Percentiles rank a stretch among this genome's conserved stretches.
phyloP scores from a whole-genome alignment of 2,113 vertebrate genomes.

The Zingel zingel region DNA sequence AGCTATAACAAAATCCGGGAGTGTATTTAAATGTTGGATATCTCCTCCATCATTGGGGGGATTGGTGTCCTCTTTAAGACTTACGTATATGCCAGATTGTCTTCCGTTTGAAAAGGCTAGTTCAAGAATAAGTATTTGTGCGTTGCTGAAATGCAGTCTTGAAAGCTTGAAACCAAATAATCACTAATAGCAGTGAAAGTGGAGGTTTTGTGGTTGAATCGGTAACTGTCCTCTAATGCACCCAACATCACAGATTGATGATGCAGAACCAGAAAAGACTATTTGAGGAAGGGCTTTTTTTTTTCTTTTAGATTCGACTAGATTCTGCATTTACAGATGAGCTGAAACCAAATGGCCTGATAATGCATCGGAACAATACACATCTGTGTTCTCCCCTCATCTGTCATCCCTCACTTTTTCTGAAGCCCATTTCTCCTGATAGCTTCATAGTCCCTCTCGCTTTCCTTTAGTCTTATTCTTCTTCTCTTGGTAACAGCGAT shows the following conservation, averaged over 20 bases:
- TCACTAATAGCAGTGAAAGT: not conserved
- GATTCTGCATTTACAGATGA: constrained; percentile 6
- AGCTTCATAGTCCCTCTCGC: constrained; percentile 1
- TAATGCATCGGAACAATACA: constrained; percentile 31
- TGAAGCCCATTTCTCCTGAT: constrained; percentile 10
- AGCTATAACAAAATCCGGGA: not conserved
- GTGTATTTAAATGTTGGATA: not conserved
- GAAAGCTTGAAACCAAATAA: not conserved
- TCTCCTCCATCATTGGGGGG: not conserved
- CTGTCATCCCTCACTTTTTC: constrained; percentile 1
- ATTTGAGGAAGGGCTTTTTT: not conserved
- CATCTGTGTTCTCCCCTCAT: not conserved
- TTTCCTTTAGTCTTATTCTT: constrained; percentile 50
- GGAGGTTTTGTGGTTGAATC: not conserved
- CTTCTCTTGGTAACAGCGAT: constrained; percentile 41
- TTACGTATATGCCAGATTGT: not conserved
- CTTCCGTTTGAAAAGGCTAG: not conserved
- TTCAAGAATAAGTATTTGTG: not conserved
- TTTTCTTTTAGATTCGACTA: not conserved
- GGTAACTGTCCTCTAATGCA: not conserved
- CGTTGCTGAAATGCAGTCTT: not conserved
- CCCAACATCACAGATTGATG: not conserved
- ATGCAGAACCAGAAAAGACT: not conserved
- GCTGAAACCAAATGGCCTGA: constrained; percentile 25
- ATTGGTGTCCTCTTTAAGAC: not conserved